Evolutionary conservation across 2,888 invertebrate species (phyloP).

Genomic region (Drosophila anomalata): DNA sequence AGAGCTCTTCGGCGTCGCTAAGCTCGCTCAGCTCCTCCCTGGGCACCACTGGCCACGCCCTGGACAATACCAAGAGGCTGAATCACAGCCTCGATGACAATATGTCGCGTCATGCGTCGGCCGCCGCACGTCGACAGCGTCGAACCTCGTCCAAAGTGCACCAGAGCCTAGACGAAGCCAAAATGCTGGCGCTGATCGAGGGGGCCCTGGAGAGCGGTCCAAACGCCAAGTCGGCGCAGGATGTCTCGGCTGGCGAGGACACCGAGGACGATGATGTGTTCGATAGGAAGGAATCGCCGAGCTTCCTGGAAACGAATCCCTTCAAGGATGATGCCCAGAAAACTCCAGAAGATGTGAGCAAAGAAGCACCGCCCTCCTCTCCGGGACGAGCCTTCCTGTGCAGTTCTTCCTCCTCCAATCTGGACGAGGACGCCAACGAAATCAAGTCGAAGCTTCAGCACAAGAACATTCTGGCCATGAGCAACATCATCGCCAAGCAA

Average conservation of each 20-base stretch:
- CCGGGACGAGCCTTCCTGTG: constrained; percentile 61
- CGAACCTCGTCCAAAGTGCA: constrained; percentile 86
- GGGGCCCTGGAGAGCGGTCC: constrained; percentile 55
- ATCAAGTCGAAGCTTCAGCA: constrained; percentile 66
- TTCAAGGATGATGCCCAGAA: constrained; percentile 79
- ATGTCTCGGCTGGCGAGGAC: constrained; percentile 56
- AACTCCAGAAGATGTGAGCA: constrained; percentile 17
- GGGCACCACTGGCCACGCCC: constrained; percentile 53
- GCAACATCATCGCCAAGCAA: constrained; percentile 82
- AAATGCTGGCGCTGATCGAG: constrained; percentile 82
- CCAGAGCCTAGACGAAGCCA: constrained; percentile 89
- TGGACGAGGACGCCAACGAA: constrained; percentile 37
- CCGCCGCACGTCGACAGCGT: constrained; percentile 51
- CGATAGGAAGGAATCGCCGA: constrained; percentile 59
- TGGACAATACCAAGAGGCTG: constrained; percentile 87
- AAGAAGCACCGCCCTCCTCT: not conserved
- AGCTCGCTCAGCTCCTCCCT: constrained; percentile 84
- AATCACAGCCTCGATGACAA: constrained; percentile 92
- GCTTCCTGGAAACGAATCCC: constrained; percentile 83
- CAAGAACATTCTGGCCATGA: constrained; percentile 80
- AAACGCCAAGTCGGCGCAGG: constrained; percentile 31
- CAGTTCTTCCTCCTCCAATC: constrained; percentile 61
- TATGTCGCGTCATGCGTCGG: constrained; percentile 78
- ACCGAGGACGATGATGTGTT: constrained; percentile 78
- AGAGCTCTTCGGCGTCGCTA: constrained; percentile 92